Base-by-base conservation (phyloP, 2,797 vertebrate species). In the Gymnothorax javanicus region DNA sequence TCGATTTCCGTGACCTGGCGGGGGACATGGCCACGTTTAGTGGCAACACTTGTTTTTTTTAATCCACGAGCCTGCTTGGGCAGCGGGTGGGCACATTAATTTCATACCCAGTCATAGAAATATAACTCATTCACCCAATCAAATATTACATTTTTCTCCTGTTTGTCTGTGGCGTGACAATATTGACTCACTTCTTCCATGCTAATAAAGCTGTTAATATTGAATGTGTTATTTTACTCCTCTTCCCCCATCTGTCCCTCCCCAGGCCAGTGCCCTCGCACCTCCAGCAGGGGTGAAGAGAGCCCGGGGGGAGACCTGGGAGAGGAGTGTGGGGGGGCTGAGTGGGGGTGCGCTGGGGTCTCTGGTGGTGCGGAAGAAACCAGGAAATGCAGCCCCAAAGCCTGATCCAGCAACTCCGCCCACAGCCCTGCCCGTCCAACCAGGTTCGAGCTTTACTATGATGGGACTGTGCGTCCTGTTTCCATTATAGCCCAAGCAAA, bases 241-340 rank as follows among this genome's bases (percentile, higher is more conserved):
- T 25, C 3, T 23, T 52, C 3, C 4, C 64, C 33, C 13, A 56
- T 52, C 43, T 33, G 33, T 33, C 33, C 62, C 56, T 82, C n/a
- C 64, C 64, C 4, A 96, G 97, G 93, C 90, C 89, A 33, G 93
- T 25, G n/a, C 17, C 90, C 17, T 64, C 7, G 89, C 87, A 17
- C 85, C 92, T 1, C 25, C 89, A 50, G 89, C 69, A 84, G 91
- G 85, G 56, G 93, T 90, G 52, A 97, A 97, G 93, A 97, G 90
- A 89, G 92, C 89, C 23, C 97, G 96, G 89, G 86, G 84, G 0
- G 97, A 97, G 91, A 96, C 93, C 91, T 97, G 97, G 97, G 98
- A 98, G 90, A 93, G 90, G 33, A 97, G 97, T 0, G 94, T 97
- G 0, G 96, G 97, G 20, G 95, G 92, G 0, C 84, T 97, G 81